Base-by-base conservation (phyloP, 2,797 vertebrate species). In the Mallotus villosus region DNA sequence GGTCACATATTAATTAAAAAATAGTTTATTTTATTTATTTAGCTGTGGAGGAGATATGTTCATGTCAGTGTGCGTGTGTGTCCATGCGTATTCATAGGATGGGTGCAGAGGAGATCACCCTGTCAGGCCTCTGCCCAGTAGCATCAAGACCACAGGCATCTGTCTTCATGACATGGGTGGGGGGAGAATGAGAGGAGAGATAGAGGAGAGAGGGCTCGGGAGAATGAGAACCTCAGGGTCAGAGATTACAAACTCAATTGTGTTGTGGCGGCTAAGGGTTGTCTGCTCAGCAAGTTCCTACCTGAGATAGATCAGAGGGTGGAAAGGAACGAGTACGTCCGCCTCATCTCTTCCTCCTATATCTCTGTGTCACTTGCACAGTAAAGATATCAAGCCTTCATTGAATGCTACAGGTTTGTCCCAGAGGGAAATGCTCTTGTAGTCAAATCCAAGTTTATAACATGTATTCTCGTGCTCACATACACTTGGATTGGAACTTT, bases 161-260 rank as follows among this genome's bases (percentile, higher is more conserved):
- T 79, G 74, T 86, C 84, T 79, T 84, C 64, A 34, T 88, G 82
- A 91, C 82, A 74, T 67, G 21, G 75, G 78, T 71, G 82, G 68
- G 73, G 75, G 8, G 1, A 73, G 79, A 84, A 77, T 75, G 32
- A 63, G 60, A 22, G 32, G 32, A 34, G 32, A 6, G 32, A 34
- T 34, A 34, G 70, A 72, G 69, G 19, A 46, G 21, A 22, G 41
- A 25, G 46, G 25, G 61, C 1, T 14, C 1, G n/a, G n/a, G 67
- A 74, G 8, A 12, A 41, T 2, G 58, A 64, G 41, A 73, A 78
- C 70, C 70, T 79, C 81, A 84, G 83, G 85, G 85, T 88, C 87
- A 90, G 78, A 87, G 88, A 88, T 89, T 91, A 90, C 85, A 88
- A 88, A 89, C 86, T 89, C 84, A 82, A 74, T 89, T 85, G 82